These are phyloP conservation scores for Eonycteris spelaea DNA, from an alignment of 2,113 vertebrate species.

Conservation along the genomic window DNA sequence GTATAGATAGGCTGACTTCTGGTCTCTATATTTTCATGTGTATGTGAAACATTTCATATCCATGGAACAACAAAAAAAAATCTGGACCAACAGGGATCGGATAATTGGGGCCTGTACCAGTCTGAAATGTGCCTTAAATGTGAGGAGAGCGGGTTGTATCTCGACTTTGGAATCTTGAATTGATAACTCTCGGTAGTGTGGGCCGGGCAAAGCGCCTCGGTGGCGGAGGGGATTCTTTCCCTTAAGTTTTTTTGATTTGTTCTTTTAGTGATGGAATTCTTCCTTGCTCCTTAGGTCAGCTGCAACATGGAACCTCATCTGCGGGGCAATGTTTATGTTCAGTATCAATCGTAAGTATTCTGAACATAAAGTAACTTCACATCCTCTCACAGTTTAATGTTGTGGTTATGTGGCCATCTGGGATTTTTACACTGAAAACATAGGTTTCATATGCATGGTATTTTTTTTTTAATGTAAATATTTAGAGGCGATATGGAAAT, in stretches of 20 bases:
- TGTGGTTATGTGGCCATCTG: not conserved
- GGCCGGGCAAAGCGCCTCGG: not conserved
- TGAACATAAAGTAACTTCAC: not conserved
- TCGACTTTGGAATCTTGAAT: not conserved
- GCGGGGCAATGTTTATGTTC: conserved; percentile 97
- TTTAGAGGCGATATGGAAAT: not conserved
- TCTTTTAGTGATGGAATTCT: not conserved
- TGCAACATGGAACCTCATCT: conserved; percentile 97
- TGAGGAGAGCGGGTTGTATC: not conserved
- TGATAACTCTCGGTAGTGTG: not conserved
- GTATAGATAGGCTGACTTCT: not conserved
- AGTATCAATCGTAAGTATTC: conserved; percentile 94
- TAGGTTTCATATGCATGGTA: not conserved
- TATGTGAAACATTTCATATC: conserved; percentile 1
- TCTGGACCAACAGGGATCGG: not conserved
- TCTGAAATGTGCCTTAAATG: not conserved
- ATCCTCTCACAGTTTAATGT: not conserved
- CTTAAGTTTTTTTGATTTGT: not conserved
- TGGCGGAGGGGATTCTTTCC: not conserved
- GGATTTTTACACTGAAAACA: not conserved
- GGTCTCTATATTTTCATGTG: not conserved
- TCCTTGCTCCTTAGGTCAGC: conserved; percentile 87
- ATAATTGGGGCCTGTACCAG: not conserved
- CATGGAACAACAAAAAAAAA: not conserved
- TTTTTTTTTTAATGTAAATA: conserved; percentile 49